Evolutionary conservation across 2,113 vertebrate species (phyloP).

Genomic region (Bubo bubo): DNA sequence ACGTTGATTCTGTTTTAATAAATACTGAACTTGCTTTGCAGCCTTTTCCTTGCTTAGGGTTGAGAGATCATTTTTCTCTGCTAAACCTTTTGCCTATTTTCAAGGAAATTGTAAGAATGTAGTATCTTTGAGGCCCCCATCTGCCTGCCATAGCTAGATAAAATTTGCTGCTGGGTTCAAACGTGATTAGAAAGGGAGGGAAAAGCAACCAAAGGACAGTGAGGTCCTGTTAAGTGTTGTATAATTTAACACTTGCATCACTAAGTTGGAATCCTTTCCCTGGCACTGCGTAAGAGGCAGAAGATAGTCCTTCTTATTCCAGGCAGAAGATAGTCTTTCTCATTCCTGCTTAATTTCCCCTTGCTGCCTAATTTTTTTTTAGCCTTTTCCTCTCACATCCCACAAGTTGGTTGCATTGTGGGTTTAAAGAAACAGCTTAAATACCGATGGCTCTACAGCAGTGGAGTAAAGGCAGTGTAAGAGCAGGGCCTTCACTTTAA

Average conservation of each 20-base stretch:
- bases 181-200: background rate
- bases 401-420: background rate
- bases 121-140: background rate
- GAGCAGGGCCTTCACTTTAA: background rate
- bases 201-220: background rate
- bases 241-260: background rate
- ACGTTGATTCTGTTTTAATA: background rate
- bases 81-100: background rate
- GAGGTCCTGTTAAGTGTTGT: background rate
- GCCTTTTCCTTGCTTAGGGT: background rate
- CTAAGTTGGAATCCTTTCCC: background rate
- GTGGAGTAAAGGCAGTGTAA: background rate
- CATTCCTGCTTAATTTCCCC: background rate
- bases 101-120: background rate
- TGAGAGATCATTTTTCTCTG: background rate
- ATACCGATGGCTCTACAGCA: background rate
- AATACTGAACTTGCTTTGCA: background rate
- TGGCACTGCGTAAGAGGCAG: background rate
- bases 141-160: background rate
- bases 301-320: background rate
- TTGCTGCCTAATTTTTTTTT: background rate
- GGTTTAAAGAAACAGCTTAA: background rate
- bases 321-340: background rate
- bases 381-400: background rate
- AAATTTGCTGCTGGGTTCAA: background rate